Base-by-base conservation (phyloP, 2,888 invertebrate species). In the Odontocerum albicorne region DNA sequence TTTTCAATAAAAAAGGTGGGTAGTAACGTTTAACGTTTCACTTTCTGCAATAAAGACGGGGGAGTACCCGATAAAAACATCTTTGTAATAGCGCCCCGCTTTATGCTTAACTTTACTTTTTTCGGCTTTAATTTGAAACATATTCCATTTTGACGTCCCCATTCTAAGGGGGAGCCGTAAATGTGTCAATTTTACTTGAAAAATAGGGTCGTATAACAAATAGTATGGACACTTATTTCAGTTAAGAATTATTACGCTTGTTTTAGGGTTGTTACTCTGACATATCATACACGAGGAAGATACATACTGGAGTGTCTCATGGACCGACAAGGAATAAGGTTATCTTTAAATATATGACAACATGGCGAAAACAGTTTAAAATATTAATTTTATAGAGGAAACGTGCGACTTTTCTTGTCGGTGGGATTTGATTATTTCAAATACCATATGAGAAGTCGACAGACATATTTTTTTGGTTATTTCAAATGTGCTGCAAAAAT, bases 131-230 rank as follows among this genome's bases (percentile, higher is more conserved):
- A 59, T 60, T 60, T 47, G 32, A 39, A 46, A 35, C 57, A 35
- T 54, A 52, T 54, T 54, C 54, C 27, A 42, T 50, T 60, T 52
- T 47, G 50, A 54, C 57, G 56, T 52, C 17, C 49, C 42, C 31
- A 49, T 39, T 51, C 49, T 31, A 20, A 13, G 33, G 35, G 15
- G 44, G 38, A 44, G 45, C 39, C 33, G 54, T 61, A 58, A 58
- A 61, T 53, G 61, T 61, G 61, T 58, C 61, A 61, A 61, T 61
- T 61, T 56, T 36, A 39, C 52, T 33, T 58, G 58, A 56, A 59
- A 61, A 56, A 61, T 58, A 43, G 55, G 53, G 32, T 61, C 56
- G 49, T 61, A 56, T 58, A 59, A 59, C 58, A 61, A 60, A 55
- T 49, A 58, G 44, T 49, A 49, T 27, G 52, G 54, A 50, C 57